Base-by-base conservation (phyloP, 2,888 invertebrate species). In the Julus scandinavius region DNA sequence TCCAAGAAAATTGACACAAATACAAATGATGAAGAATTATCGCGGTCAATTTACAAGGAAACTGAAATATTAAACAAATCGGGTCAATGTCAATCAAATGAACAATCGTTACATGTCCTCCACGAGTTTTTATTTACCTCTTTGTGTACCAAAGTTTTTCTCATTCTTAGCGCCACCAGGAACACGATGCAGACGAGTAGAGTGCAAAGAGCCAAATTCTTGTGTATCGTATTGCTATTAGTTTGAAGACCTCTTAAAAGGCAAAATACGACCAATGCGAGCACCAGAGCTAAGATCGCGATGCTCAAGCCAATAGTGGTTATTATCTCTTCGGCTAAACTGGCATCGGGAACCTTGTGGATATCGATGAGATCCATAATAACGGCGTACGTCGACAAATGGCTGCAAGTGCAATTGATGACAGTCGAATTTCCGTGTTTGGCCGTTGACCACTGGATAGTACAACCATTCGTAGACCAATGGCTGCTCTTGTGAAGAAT, bases 1-100 rank as follows among this genome's bases (percentile, higher is more conserved):
- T 95, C 99, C 99, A 99, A 38, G 96, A 96, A 91, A 98, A 97
- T 17, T 97, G 95, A 49, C 96, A 95, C 91, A 98, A 93, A 97
- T 97, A 98, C 92, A 97, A 95, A 93, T 98, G 98, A 93, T 99
- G 98, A 89, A 99, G 94, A 85, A 96, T 94, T 93, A 98, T 98
- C 20, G 98, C 97, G 86, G 96, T 94, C 91, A 98, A 93, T 92
- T 97, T 97, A 93, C 98, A 98, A 54, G 95, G 94, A 91, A 97
- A 95, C 95, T 96, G 93, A 80, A 92, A 92, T 84, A 20, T 29
- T n/a, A 80, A 88, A 88, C 0, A 41, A 29, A 13, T 50, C 4
- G 9, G 50, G n/a, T 58, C 20, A 87, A 87, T 0, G 5, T 9
- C 29, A 29, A 38, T 29, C 15, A 29, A 29, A 83, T 7, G 83